A percentile compares a stretch with the other conserved stretches of the same genome.
phyloP scores from a whole-genome alignment of 2,888 invertebrate genomes.

The Hermaeophaga mercurialis region DNA sequence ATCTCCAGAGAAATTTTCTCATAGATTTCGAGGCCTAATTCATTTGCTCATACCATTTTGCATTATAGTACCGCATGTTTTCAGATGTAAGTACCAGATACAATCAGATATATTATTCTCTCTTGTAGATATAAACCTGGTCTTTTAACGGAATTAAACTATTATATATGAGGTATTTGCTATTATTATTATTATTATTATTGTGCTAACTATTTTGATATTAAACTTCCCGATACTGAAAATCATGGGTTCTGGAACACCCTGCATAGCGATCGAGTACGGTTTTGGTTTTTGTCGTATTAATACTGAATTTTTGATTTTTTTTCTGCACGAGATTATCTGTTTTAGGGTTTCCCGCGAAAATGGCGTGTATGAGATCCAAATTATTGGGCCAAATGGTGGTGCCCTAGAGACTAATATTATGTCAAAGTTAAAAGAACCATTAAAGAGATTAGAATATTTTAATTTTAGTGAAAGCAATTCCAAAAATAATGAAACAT shows the following conservation, averaged over 20 bases:
- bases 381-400: too few relatives aligned
- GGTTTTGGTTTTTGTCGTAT: constrained; percentile 2
- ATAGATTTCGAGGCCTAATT: too few relatives aligned
- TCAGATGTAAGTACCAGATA: too few relatives aligned
- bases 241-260: constrained; percentile 23
- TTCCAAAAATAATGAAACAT: too few relatives aligned
- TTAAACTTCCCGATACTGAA: constrained; percentile 25
- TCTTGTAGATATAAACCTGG: too few relatives aligned
- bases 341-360: background rate
- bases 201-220: constrained; percentile 43
- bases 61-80: constrained; percentile 18
- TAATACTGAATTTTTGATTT: constrained; percentile 18
- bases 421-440: too few relatives aligned
- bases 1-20: too few relatives aligned
- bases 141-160: constrained; percentile 3
- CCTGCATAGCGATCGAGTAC: background rate
- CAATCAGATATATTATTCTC: too few relatives aligned
- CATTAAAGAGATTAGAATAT: too few relatives aligned
- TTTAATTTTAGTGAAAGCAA: too few relatives aligned
- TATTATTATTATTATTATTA: constrained; percentile 33
- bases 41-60: constrained; percentile 14
- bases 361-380: too few relatives aligned
- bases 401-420: too few relatives aligned
- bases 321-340: constrained; percentile 9
- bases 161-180: constrained; percentile 37